Evolutionary conservation across 2,888 invertebrate genomes (phyloP), one percentile per base, ranked within the genome.

Genomic region (Nipponacmea schrenckii): DNA sequence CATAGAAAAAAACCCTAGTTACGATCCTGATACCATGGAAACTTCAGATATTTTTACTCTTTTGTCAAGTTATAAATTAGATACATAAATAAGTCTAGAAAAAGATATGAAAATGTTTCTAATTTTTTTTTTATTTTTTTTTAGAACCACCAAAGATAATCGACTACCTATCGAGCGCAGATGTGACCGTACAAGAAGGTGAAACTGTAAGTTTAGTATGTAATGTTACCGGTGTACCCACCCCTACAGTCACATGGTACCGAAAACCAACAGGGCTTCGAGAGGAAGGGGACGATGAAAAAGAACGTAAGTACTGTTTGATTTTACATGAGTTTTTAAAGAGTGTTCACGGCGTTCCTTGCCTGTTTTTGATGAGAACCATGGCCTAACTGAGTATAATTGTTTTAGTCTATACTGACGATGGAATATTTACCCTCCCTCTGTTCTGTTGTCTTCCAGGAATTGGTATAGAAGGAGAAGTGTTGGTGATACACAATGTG

Each of bases 111-210:
- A 31, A 31, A 31, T 31, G 31, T 31, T 31, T 39, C 39, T 39
- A 39, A 39, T 8, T 39, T 5, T 39, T 7, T 7, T 8, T 2
- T 67, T 63, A 66, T 48, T 31, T 63, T 24, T 66, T 90, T 88
- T 20, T 91, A 98, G 97, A 97, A 79, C 97, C 97, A 17, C 96
- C 97, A 12, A 94, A 95, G 85, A 97, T 98, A 85, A 90, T 96
- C 89, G 96, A 97, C 88, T 93, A 94, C 48, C 94, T 95, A 86
- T 96, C 96, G 8, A 84, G 80, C 24, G 95, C 95, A 70, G 95
- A 95, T 69, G 95, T 97, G 79, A 95, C 95, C 1, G 95, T 96
- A 62, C 91, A 96, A 27, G 97, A 97, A 91, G 95, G 96, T 90
- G 96, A 96, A 90, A 97, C 96, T 89, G 95, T 97, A 81, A 96